phyloP scores from a whole-genome alignment of 2,113 vertebrate species.

The Hydrolagus affinis region DNA sequence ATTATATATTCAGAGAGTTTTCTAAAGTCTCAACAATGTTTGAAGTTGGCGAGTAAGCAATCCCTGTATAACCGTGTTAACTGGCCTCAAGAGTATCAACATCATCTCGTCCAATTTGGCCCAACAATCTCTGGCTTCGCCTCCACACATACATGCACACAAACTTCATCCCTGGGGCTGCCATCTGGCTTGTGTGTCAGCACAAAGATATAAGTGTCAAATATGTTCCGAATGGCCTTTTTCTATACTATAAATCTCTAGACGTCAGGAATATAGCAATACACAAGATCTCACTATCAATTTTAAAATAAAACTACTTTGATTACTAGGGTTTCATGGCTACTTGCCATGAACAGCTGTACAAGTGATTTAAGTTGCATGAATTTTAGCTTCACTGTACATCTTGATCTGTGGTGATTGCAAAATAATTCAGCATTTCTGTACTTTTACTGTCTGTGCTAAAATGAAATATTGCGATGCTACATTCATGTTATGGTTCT shows the following conservation, averaged over 20 bases:
- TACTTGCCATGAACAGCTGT: not conserved
- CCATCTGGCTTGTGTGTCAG: constrained; percentile 6
- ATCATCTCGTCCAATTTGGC: not conserved
- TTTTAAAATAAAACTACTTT: not conserved
- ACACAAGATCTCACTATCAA: not conserved
- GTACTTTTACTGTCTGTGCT: not conserved
- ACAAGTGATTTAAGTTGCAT: not conserved
- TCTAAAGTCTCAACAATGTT: not conserved
- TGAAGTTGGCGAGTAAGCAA: constrained; percentile 9
- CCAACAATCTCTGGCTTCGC: not conserved
- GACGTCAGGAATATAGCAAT: not conserved
- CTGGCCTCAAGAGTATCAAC: not conserved
- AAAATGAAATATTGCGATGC: too few species aligned
- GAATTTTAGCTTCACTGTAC: not conserved
- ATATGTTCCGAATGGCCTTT: too few species aligned
- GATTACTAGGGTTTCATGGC: not conserved
- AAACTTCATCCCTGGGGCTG: not conserved
- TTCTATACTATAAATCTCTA: too few species aligned
- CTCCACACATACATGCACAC: constrained; percentile 6
- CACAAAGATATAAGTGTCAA: constrained; percentile 9
- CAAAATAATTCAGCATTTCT: not conserved
- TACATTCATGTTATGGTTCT: too few species aligned
- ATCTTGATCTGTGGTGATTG: not conserved
- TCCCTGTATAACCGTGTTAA: not conserved
- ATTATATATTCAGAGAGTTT: not conserved